Conservation (phyloP, 1,140 invertebrate genomes). For the Drosophila bipectinata region DNA sequence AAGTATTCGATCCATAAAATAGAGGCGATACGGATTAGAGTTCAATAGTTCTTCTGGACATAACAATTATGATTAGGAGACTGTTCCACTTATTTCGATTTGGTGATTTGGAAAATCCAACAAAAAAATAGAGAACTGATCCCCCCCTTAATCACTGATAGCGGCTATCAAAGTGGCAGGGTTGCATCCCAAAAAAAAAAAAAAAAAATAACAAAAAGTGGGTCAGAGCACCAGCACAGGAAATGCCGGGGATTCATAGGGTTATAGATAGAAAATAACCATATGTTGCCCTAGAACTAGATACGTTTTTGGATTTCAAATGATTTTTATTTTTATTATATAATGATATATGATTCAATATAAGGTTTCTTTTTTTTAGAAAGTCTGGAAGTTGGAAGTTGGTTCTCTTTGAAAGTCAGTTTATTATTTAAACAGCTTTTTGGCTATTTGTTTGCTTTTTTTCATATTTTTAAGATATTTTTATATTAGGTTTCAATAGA, state of each 20-base stretch:
- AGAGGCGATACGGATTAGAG: slow-evolving; percentile 52
- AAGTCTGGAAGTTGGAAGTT: too few species aligned
- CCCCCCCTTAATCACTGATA: slow-evolving; percentile 29
- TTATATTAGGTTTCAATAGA: too few species aligned
- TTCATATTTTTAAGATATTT: not conserved
- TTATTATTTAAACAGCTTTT: slow-evolving; percentile 35
- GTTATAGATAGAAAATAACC: not conserved
- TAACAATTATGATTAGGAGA: slow-evolving; percentile 39
- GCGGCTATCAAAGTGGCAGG: slow-evolving; percentile 16
- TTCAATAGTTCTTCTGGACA: slow-evolving; percentile 44
- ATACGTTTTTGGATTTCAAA: not conserved
- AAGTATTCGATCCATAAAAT: slow-evolving; percentile 39
- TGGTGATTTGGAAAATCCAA: slow-evolving; percentile 4
- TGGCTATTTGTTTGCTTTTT: not conserved
- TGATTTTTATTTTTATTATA: too few species aligned
- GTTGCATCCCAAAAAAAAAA: not conserved
- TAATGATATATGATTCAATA: too few species aligned
- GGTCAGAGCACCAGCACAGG: not conserved
- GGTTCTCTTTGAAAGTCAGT: slow-evolving; percentile 4
- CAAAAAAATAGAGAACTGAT: not conserved
- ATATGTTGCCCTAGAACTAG: not conserved
- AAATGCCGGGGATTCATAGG: slow-evolving; percentile 2
- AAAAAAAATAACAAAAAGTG: not conserved
- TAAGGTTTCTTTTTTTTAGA: too few species aligned
- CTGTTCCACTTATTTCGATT: slow-evolving; percentile 28